Conservation (phyloP, 92 coral and sea anemone genomes). For the Chrysogorgia sp. region DNA sequence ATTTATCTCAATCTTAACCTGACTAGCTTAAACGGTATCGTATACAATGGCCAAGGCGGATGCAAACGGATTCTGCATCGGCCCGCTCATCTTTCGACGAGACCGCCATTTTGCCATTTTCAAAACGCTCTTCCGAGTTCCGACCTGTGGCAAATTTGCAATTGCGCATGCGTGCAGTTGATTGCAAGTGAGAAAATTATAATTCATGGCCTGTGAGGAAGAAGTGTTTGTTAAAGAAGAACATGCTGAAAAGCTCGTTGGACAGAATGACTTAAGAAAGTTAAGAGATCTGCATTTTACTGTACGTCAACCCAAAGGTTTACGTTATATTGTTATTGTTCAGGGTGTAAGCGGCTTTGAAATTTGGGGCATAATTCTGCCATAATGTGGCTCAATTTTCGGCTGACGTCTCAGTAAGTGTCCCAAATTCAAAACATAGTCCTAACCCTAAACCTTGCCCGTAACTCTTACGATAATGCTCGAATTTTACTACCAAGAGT, state of each 20-base stretch:
- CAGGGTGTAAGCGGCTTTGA: no score
- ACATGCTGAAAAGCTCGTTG: slow-evolving; percentile 72
- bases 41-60: slow-evolving; percentile 69
- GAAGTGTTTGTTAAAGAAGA: slow-evolving; percentile 23
- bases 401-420: no score
- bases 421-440: no score
- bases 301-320: not conserved
- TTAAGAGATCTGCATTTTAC: slow-evolving; percentile 40
- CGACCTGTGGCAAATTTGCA: not conserved
- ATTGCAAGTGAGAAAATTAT: slow-evolving; percentile 21
- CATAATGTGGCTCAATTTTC: no score
- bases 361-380: no score
- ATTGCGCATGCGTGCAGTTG: slow-evolving; percentile 78
- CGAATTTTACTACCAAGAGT: no score
- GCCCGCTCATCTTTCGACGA: slow-evolving; percentile 52
- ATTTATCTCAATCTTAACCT: slow-evolving; percentile 65
- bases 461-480: no score
- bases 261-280: slow-evolving; percentile 52
- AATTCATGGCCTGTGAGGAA: slow-evolving; percentile 31
- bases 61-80: slow-evolving; percentile 83
- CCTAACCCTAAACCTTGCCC: no score
- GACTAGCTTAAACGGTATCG: slow-evolving; percentile 61
- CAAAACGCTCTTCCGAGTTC: slow-evolving; percentile 57
- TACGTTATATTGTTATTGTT: not conserved
- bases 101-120: slow-evolving; percentile 95